phyloP scores from a whole-genome alignment of 2,113 vertebrate genomes.

The Microtus richardsoni region DNA sequence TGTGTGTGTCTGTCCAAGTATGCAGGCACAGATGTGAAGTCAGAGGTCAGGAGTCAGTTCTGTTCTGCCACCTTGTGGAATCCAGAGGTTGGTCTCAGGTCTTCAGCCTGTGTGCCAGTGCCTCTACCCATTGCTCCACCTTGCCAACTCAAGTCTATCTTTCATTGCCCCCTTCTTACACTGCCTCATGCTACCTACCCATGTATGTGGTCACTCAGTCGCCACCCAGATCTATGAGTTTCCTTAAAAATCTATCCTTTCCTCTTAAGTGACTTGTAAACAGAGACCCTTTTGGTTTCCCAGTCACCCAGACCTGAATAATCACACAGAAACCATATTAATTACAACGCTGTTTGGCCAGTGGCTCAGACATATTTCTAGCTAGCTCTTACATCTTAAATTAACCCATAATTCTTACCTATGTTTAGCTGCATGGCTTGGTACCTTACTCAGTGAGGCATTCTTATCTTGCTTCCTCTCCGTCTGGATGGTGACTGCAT shows the following conservation, averaged over 20 bases:
- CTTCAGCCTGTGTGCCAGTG: not conserved
- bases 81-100: not conserved
- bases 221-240: not conserved
- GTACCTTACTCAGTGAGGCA: too few relatives aligned
- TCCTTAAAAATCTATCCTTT: constrained; percentile 1
- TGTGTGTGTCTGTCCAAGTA: not conserved
- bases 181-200: not conserved
- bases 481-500: too few relatives aligned
- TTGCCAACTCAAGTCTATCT: not conserved
- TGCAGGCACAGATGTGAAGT: not conserved
- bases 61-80: not conserved
- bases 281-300: too few relatives aligned
- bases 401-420: too few relatives aligned
- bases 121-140: not conserved
- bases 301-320: too few relatives aligned
- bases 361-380: too few relatives aligned
- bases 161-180: not conserved
- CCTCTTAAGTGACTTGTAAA: not conserved
- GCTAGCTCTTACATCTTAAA: too few relatives aligned
- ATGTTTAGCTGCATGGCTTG: too few relatives aligned
- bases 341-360: too few relatives aligned
- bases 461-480: too few relatives aligned
- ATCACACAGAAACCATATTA: too few relatives aligned
- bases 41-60: not conserved
- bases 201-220: not conserved